Evolutionary conservation across 2,888 invertebrate species (phyloP), one percentile per base, ranked within the genome.

Genomic region (Entomobrya proxima): DNA sequence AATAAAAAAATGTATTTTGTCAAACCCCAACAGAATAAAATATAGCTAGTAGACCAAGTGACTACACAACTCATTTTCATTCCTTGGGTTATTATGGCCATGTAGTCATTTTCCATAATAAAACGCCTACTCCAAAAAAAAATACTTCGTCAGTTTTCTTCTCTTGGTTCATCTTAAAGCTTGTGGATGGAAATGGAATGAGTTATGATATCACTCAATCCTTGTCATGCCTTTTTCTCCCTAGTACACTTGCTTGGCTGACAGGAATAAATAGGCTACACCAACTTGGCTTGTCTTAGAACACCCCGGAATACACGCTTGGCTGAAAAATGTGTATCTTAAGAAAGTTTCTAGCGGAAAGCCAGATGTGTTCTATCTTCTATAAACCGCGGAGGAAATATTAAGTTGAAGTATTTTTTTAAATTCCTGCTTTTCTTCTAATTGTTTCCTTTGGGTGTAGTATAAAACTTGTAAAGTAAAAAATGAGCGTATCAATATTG

Each of bases 361-460:
- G n/a, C n/a, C n/a, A n/a, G n/a, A n/a, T n/a, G n/a, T n/a, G n/a
- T n/a, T n/a, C n/a, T n/a, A n/a, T n/a, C n/a, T n/a, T n/a, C n/a
- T n/a, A n/a, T n/a, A n/a, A n/a, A n/a, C n/a, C n/a, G n/a, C n/a
- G n/a, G n/a, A n/a, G n/a, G n/a, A n/a, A n/a, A n/a, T n/a, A n/a
- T n/a, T n/a, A n/a, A n/a, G n/a, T n/a, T n/a, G n/a, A n/a, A 47
- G 47, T n/a, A 4, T 47, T 13, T n/a, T 15, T 47, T 47, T 5
- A 55, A 55, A 55, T 7, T 7, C 30, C 61, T 61, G 2, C 13
- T 61, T 61, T 27, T 80, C 84, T 77, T 86, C 88, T 89, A 88
- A 89, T 89, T 89, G 89, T 89, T 89, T 88, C 89, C 89, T 89
- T 50, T 87, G 88, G 88, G 87, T 87, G 75, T 30, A 75, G 40